Percentiles rank a stretch among this genome's conserved stretches.
These are phyloP conservation scores for Torymus aiolomorphi DNA, from an alignment of 2,888 invertebrate species.

Conservation along the genomic window DNA sequence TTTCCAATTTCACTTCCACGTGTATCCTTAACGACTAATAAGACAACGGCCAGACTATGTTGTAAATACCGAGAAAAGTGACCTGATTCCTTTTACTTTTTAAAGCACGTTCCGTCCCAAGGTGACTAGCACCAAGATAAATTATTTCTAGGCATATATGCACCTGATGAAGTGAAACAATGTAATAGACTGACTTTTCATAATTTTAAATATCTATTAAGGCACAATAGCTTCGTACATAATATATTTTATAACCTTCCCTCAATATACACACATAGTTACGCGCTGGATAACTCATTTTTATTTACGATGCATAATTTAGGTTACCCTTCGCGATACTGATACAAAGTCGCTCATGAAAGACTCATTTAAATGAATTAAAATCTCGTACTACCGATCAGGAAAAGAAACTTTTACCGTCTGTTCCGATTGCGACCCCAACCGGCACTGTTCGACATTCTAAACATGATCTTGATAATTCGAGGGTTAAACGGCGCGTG, in stretches of 20 bases:
- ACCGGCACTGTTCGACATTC: conserved; percentile 7
- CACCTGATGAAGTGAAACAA: conserved; percentile 1
- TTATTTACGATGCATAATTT: background rate
- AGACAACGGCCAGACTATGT: conserved; percentile 18
- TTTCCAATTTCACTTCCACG: conserved; percentile 29
- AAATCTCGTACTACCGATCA: conserved; percentile 17
- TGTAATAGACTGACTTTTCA: conserved; percentile 12
- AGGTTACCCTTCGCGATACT: background rate
- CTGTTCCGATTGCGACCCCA: background rate
- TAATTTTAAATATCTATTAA: too few species aligned
- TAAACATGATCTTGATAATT: conserved; percentile 48
- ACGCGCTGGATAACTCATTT: too few species aligned
- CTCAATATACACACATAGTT: too few species aligned
- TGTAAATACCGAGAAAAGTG: conserved; percentile 17
- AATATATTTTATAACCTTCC: background rate
- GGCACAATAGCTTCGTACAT: background rate
- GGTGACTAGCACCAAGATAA: background rate
- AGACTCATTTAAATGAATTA: conserved; percentile 27
- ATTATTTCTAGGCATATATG: conserved; percentile 28
- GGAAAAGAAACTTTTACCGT: background rate
- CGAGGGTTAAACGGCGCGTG: conserved; percentile 26
- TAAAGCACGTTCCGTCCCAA: conserved; percentile 13
- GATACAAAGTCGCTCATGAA: background rate
- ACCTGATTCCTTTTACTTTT: conserved; percentile 41
- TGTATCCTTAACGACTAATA: conserved; percentile 24